Conservation (phyloP, 1,140 invertebrate species). For the Helicoverpa zea region DNA sequence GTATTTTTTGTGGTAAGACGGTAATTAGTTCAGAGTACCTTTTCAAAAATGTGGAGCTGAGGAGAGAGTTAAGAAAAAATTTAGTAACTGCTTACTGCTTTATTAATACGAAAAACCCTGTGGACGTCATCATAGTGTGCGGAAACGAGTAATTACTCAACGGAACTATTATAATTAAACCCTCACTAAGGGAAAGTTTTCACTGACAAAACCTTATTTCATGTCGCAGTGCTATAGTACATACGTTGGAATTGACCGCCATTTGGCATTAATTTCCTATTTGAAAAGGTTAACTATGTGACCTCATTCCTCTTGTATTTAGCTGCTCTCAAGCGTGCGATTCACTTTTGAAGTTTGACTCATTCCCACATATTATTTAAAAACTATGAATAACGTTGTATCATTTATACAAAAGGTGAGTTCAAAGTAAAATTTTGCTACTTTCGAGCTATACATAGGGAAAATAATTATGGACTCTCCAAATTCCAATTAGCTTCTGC, state of each 20-base stretch:
- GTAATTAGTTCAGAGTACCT: too few species aligned
- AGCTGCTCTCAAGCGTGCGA: background rate
- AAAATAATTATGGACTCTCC: too few species aligned
- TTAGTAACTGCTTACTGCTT: background rate
- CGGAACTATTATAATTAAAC: conserved; percentile 35
- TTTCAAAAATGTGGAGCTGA: too few species aligned
- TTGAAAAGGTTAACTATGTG: conserved; percentile 13
- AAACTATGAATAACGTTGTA: too few species aligned
- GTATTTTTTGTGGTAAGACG: too few species aligned
- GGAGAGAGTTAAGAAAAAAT: too few species aligned
- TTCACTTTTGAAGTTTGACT: background rate
- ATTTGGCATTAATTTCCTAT: conserved; percentile 39
- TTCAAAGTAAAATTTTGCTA: too few species aligned
- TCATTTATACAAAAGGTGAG: too few species aligned
- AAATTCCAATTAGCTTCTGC: too few species aligned
- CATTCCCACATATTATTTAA: background rate
- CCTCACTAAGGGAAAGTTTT: conserved; percentile 19
- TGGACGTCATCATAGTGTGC: conserved; percentile 4
- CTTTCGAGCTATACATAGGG: too few species aligned
- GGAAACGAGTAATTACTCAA: conserved; percentile 39
- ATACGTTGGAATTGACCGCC: conserved; percentile 18
- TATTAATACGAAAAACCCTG: conserved; percentile 4
- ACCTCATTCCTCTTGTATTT: conserved; percentile 1
- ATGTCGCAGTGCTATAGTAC: conserved; percentile 4
- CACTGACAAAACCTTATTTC: conserved; percentile 12